Evolutionary conservation across 2,797 vertebrate genomes (phyloP).

Genomic region (Enteromius viviparus): DNA sequence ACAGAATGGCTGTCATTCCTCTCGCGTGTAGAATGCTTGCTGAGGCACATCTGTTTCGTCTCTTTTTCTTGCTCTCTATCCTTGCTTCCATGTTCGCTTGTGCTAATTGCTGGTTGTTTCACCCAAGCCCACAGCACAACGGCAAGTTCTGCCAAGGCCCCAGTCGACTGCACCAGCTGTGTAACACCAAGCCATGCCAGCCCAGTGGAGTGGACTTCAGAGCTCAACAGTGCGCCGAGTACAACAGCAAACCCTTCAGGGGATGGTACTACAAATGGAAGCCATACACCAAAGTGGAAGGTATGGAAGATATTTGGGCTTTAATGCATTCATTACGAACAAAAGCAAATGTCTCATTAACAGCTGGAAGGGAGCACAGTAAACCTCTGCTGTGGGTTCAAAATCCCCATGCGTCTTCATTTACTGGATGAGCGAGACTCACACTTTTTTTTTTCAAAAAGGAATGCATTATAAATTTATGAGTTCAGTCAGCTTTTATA

Average conservation of each 20-base stretch:
- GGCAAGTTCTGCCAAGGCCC: conserved; percentile 92
- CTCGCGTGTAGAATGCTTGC: conserved; percentile 15
- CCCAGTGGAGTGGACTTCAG: conserved; percentile 83
- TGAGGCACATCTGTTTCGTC: conserved; percentile 33
- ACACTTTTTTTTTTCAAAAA: not conserved
- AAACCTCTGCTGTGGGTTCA: not conserved
- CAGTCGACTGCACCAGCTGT: conserved; percentile 87
- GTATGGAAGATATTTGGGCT: conserved; percentile 69
- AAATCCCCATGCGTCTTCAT: not conserved
- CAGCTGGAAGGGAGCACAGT: conserved; percentile 12
- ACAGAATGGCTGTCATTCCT: conserved; percentile 24
- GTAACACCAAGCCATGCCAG: conserved; percentile 82
- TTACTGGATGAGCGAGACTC: not conserved
- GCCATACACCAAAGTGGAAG: conserved; percentile 95
- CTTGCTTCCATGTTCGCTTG: conserved; percentile 27
- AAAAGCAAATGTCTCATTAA: conserved; percentile 37
- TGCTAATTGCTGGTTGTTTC: conserved; percentile 45
- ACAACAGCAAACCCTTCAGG: conserved; percentile 96
- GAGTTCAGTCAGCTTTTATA: not conserved
- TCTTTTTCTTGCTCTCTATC: not conserved
- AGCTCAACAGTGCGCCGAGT: conserved; percentile 93
- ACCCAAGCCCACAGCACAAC: conserved; percentile 89
- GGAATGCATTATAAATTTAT: not conserved
- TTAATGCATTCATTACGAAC: conserved; percentile 25
- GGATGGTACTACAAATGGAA: conserved; percentile 99